Conservation (phyloP, 1,140 invertebrate genomes). For the Lasioglossum albipes region DNA sequence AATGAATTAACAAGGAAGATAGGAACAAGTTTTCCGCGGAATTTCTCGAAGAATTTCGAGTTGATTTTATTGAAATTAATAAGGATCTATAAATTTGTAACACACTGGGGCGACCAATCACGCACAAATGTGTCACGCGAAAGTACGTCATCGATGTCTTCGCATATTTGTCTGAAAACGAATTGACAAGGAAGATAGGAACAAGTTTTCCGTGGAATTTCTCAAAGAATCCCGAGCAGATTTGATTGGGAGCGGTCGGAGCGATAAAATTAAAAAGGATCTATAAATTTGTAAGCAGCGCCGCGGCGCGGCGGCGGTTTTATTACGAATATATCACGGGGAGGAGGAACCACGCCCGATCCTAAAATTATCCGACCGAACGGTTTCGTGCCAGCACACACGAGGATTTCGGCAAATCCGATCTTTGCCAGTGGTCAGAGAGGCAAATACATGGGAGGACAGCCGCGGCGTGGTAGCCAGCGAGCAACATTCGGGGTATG, state of each 20-base stretch:
- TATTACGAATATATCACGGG: not conserved
- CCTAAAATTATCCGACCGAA: conserved; percentile 58
- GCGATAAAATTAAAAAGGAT: not conserved
- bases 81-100: not conserved
- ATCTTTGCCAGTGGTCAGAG: conserved; percentile 35
- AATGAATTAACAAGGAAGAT: no score
- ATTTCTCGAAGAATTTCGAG: no score
- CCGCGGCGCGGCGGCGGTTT: not conserved
- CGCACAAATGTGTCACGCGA: no score
- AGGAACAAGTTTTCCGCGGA: no score
- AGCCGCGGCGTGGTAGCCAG: conserved; percentile 4
- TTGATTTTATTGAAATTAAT: not conserved
- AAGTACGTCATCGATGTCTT: no score
- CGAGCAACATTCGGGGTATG: conserved; percentile 22
- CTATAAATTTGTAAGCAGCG: not conserved
- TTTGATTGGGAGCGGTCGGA: no score
- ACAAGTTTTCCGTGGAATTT: no score
- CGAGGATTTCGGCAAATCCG: conserved; percentile 44
- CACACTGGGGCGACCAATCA: no score
- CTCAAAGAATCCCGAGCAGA: no score
- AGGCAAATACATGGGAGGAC: conserved; percentile 9
- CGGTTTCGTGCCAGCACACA: conserved; percentile 36
- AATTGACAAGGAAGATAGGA: no score
- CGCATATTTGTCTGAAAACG: no score
- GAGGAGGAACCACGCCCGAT: conserved; percentile 7